Percentiles rank a stretch among this genome's conserved stretches.
phyloP scores from a whole-genome alignment of 1,140 invertebrate species.

The Teleopsis dalmanni region DNA sequence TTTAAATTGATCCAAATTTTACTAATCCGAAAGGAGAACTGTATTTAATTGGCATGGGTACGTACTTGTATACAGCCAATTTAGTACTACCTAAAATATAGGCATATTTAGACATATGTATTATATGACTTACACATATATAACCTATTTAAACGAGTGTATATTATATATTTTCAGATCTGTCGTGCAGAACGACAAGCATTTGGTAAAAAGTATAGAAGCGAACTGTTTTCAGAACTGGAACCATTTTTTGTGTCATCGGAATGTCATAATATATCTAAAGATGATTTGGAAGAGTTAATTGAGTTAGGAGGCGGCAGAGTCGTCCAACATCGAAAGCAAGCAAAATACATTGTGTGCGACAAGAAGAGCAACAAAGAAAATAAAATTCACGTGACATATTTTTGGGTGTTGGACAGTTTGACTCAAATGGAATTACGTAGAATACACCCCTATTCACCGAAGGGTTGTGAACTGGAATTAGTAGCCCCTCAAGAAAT shows the following conservation, averaged over 20 bases:
- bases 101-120: no score
- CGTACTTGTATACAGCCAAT: no score
- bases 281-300: conserved; percentile 46
- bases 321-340: conserved; percentile 32
- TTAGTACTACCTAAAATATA: no score
- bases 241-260: conserved; percentile 46
- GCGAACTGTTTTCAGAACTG: conserved; percentile 46
- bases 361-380: conserved; percentile 26
- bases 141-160: no score
- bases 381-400: conserved; percentile 40
- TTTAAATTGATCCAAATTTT: no score
- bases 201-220: conserved; percentile 45
- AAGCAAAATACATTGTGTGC: conserved; percentile 47
- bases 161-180: conserved; percentile 37
- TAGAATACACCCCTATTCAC: conserved; percentile 14
- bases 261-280: conserved; percentile 27
- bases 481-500: background rate
- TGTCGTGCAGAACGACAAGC: conserved; percentile 47
- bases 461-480: background rate
- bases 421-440: conserved; percentile 33
- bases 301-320: conserved; percentile 46
- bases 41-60: no score
- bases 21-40: no score
- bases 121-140: no score
- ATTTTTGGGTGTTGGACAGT: conserved; percentile 48